Evolutionary conservation across 1,140 invertebrate genomes (phyloP), one percentile per base, ranked within the genome.

Genomic region (Galleria mellonella): DNA sequence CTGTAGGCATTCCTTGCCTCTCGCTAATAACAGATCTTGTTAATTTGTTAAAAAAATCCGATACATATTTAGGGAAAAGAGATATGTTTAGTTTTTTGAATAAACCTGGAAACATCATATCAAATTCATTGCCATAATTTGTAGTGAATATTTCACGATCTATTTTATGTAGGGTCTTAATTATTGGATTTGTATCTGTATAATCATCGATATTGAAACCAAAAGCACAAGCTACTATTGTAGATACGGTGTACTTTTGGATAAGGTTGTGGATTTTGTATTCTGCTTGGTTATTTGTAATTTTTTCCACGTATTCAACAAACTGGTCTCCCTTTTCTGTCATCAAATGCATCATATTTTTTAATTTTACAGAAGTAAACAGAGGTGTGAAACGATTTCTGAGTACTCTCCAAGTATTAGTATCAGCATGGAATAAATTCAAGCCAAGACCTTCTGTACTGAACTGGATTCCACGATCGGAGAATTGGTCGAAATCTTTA

Each of bases 331-430:
- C 66, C 9, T 71, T 64, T 41, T 57, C 51, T 0, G 62, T 38
- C 0, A 88, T 56, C 3, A 70, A 51, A 7, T 68, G 51, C 17
- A 83, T 61, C 83, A 89, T 89, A 9, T 53, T 58, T 55, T 89
- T 90, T 7, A 91, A 68, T 66, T 90, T 90, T 2, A 81, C 86
- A 0, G 89, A 79, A 0, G 88, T 88, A 51, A 91, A 91, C 3
- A 87, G 84, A 0, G 90, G 89, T 0, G 85, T 85, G 2, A 91
- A 43, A 43, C 89, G 88, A 0, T 64, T 52, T 23, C 89, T 68
- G 0, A 91, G 40, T 27, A 63, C 70, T 35, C 75, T 83, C 90
- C 89, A 91, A 43, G 76, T 76, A 2, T 70, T 47, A 0, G 76
- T 79, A 9, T 54, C 55, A 12, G 53, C 29, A 30, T 54, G 43